Conservation (phyloP, 2,888 invertebrate species). For the Teinopalpus imperialis region DNA sequence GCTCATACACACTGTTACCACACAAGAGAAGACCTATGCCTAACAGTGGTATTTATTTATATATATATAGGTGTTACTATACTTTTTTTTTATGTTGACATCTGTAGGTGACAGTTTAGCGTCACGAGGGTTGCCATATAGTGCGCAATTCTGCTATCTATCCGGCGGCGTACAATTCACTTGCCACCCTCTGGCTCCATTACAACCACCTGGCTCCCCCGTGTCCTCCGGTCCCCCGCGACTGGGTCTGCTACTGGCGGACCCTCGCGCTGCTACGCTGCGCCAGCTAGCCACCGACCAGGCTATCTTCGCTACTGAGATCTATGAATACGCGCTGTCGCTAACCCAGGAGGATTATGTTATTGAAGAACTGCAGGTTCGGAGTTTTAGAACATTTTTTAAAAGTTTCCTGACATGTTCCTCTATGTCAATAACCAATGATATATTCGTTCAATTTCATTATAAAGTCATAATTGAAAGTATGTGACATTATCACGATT, state of each 20-base stretch:
- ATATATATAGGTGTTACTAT: too few relatives aligned
- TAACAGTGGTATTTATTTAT: too few relatives aligned
- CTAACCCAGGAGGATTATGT: slow-evolving; percentile 86
- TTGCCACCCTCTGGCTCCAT: slow-evolving; percentile 56
- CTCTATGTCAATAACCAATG: too few relatives aligned
- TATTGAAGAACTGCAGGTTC: slow-evolving; percentile 88
- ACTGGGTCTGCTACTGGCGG: slow-evolving; percentile 90
- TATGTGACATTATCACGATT: background rate
- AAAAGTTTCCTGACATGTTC: background rate
- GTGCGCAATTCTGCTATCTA: slow-evolving; percentile 98
- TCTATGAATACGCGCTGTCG: slow-evolving; percentile 95
- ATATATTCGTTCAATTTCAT: too few relatives aligned
- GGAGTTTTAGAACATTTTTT: slow-evolving; percentile 18
- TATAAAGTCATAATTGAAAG: too few relatives aligned
- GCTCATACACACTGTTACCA: too few relatives aligned
- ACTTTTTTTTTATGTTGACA: too few relatives aligned
- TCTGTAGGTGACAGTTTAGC: slow-evolving; percentile 86
- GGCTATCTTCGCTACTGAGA: slow-evolving; percentile 96
- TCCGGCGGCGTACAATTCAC: slow-evolving; percentile 88
- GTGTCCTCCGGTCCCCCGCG: slow-evolving; percentile 73
- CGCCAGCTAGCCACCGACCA: slow-evolving; percentile 88
- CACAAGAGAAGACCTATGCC: too few relatives aligned
- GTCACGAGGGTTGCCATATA: slow-evolving; percentile 90
- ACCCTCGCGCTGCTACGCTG: slow-evolving; percentile 84
- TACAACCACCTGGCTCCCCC: slow-evolving; percentile 61